phyloP scores from a whole-genome alignment of 2,797 vertebrate species.

The Danionella dracula region DNA sequence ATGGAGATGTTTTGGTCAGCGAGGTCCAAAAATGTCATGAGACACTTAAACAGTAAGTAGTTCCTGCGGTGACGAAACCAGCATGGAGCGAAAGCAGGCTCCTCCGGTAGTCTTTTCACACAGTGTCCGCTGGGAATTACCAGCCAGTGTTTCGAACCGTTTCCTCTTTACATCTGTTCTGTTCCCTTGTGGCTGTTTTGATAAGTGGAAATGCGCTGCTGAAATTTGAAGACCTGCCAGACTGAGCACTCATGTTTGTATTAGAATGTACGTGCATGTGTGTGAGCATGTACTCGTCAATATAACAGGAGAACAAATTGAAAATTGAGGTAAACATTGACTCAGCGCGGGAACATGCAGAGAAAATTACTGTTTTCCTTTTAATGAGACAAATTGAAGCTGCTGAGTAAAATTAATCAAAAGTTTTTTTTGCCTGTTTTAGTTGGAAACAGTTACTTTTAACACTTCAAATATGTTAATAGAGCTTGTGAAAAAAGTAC shows the following conservation, averaged over 20 bases:
- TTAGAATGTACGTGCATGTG: not conserved
- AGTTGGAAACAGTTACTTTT: not conserved
- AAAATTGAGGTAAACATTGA: slow-evolving; percentile 11
- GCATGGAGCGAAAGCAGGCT: slow-evolving; percentile 5
- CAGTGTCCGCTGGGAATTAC: slow-evolving; percentile 55
- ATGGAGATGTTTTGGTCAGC: slow-evolving; percentile 10
- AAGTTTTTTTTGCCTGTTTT: not conserved
- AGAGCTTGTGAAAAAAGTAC: too few species aligned
- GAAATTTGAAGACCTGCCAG: slow-evolving; percentile 57
- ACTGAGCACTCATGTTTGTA: slow-evolving; percentile 35
- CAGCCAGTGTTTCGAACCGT: slow-evolving; percentile 57
- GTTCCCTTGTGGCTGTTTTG: slow-evolving; percentile 46
- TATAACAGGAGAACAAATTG: not conserved
- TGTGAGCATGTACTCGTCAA: not conserved
- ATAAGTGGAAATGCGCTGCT: slow-evolving; percentile 61
- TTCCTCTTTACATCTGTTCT: slow-evolving; percentile 42
- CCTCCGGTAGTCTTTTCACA: slow-evolving; percentile 10
- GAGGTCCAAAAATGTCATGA: slow-evolving; percentile 17
- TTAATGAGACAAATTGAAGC: slow-evolving; percentile 1
- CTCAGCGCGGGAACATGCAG: not conserved
- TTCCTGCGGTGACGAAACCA: slow-evolving; percentile 11
- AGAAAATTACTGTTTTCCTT: not conserved
- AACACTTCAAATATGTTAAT: too few species aligned
- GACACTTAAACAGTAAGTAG: slow-evolving; percentile 22
- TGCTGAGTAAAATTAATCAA: not conserved